phyloP scores from a whole-genome alignment of 1,140 invertebrate species.

The Antheraea mylitta region DNA sequence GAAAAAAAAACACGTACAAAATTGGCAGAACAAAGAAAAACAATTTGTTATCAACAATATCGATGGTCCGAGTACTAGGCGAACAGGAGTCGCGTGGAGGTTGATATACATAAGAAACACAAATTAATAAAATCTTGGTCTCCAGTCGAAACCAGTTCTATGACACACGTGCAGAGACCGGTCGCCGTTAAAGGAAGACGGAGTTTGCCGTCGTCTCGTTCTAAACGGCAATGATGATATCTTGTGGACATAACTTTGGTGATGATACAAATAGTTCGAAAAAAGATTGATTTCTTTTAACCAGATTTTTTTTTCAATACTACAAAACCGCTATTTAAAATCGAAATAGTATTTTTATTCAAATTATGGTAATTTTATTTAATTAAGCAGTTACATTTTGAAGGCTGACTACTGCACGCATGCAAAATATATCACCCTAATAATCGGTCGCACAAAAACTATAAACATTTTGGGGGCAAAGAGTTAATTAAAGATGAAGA shows the following conservation, averaged over 20 bases:
- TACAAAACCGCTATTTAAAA: too few relatives aligned
- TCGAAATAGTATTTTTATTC: too few relatives aligned
- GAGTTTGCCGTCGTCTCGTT: conserved; percentile 25
- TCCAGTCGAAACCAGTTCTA: conserved; percentile 61
- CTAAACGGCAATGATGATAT: conserved; percentile 46
- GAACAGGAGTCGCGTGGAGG: conserved; percentile 39
- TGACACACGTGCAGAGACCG: conserved; percentile 69
- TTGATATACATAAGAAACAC: conserved; percentile 60
- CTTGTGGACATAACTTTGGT: conserved; percentile 41
- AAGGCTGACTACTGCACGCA: too few relatives aligned
- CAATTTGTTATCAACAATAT: conserved; percentile 72
- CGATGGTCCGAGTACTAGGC: conserved; percentile 53
- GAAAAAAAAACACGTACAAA: conserved; percentile 17
- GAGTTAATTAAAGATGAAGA: too few relatives aligned
- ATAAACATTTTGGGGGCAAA: too few relatives aligned
- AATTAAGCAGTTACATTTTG: too few relatives aligned
- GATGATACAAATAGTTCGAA: not conserved
- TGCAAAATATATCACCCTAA: too few relatives aligned
- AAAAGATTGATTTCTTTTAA: not conserved
- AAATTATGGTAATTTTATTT: too few relatives aligned
- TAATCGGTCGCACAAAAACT: too few relatives aligned
- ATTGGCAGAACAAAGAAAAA: conserved; percentile 62
- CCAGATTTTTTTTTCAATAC: too few relatives aligned
- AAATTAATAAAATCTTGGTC: conserved; percentile 72
- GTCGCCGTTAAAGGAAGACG: conserved; percentile 44